These are phyloP conservation scores for Dendrocincla fuliginosa DNA, from an alignment of 2,797 vertebrate species.

Conservation along the genomic window DNA sequence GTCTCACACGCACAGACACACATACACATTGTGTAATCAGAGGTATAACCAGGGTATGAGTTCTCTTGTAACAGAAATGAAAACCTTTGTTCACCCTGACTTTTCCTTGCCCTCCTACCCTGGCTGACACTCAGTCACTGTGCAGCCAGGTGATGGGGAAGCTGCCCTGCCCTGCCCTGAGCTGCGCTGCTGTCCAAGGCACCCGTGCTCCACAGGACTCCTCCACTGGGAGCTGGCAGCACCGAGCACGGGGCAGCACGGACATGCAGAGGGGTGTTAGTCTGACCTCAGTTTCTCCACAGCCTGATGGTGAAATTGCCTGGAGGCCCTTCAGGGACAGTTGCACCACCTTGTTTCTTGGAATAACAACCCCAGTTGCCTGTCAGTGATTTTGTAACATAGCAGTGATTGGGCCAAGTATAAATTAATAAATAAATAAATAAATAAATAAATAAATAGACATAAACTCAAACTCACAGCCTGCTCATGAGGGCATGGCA, in stretches of 20 bases:
- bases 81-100: background rate
- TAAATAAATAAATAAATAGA: too few species aligned
- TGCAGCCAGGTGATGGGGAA: too few species aligned
- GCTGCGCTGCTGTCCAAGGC: background rate
- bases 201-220: background rate
- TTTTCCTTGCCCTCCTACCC: background rate
- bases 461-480: background rate
- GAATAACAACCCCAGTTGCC: background rate
- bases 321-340: background rate
- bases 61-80: background rate
- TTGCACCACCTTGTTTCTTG: background rate
- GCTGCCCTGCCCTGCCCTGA: too few species aligned
- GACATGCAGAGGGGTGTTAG: background rate
- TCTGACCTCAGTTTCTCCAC: background rate
- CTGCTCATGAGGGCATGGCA: rapidly evolving
- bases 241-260: background rate
- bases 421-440: too few species aligned
- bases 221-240: rapidly evolving
- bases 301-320: background rate
- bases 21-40: background rate
- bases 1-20: background rate
- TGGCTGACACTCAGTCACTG: background rate
- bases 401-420: background rate
- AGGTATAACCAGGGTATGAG: background rate
- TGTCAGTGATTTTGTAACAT: background rate